Conservation (phyloP, 2,888 invertebrate species). For the Lasioglossum vierecki region DNA sequence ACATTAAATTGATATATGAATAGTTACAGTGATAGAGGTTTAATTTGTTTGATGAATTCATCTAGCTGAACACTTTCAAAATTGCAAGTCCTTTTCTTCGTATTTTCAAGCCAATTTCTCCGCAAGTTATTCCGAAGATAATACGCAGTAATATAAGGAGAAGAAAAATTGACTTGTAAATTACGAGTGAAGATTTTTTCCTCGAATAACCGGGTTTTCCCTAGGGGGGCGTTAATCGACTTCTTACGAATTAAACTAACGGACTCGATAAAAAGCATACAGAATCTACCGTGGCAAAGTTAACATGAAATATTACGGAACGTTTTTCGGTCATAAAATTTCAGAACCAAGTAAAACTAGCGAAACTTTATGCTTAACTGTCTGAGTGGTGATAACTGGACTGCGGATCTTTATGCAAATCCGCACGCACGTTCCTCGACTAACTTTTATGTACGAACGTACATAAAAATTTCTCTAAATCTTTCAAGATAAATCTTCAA, state of each 20-base stretch:
- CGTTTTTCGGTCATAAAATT: neutral
- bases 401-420: neutral
- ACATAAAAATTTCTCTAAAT: neutral
- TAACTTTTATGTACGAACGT: neutral
- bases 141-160: neutral
- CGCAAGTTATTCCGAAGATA: neutral
- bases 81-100: neutral
- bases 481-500: neutral
- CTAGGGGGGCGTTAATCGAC: neutral
- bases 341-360: neutral
- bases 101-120: neutral
- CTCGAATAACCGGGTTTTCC: neutral
- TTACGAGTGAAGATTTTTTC: neutral
- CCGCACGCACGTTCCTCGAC: neutral
- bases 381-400: neutral
- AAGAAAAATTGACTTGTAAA: neutral
- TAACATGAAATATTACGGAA: slow-evolving; percentile 6
- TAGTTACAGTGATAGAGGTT: neutral
- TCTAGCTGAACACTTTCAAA: neutral
- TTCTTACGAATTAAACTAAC: slow-evolving; percentile 7
- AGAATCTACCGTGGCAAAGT: neutral
- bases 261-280: neutral
- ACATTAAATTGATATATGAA: neutral
- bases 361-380: neutral
- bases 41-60: neutral